Conservation (phyloP, 1,140 invertebrate genomes). For the Dolichoris vasculosae region DNA sequence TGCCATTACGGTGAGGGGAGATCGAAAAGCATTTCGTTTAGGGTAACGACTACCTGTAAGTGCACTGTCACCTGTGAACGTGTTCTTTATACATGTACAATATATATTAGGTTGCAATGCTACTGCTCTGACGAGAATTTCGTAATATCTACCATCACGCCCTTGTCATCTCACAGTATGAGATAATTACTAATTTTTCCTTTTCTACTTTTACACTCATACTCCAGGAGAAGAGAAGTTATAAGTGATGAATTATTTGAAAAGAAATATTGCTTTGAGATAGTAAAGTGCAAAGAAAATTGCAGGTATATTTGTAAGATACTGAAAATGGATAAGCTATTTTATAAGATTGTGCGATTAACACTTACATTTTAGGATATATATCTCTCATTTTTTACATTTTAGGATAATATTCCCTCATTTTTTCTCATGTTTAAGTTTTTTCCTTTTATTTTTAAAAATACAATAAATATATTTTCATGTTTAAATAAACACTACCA, state of each 20-base stretch:
- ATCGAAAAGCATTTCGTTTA: constrained; percentile 41
- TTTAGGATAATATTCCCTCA: background rate
- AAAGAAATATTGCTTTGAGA: constrained; percentile 27
- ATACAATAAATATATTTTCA: too few species aligned
- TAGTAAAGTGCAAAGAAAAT: constrained; percentile 33
- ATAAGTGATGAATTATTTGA: constrained; percentile 29
- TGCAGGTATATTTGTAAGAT: constrained; percentile 59
- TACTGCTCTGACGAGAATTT: constrained; percentile 29
- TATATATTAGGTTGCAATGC: background rate
- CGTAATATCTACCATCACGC: constrained; percentile 21
- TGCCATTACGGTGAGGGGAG: background rate
- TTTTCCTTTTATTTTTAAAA: too few species aligned
- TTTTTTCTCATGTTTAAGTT: too few species aligned
- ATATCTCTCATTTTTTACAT: background rate
- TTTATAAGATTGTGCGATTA: background rate
- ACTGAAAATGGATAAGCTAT: constrained; percentile 9
- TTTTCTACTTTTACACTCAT: constrained; percentile 18
- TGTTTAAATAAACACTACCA: too few species aligned
- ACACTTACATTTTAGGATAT: background rate
- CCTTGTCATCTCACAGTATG: background rate
- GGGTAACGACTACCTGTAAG: constrained; percentile 24
- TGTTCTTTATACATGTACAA: background rate
- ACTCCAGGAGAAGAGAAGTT: background rate
- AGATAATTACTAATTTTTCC: constrained; percentile 50
- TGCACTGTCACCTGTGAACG: constrained; percentile 7